These are phyloP conservation scores for Catharus ustulatus DNA, from an alignment of 2,797 vertebrate genomes.

Conservation along the genomic window DNA sequence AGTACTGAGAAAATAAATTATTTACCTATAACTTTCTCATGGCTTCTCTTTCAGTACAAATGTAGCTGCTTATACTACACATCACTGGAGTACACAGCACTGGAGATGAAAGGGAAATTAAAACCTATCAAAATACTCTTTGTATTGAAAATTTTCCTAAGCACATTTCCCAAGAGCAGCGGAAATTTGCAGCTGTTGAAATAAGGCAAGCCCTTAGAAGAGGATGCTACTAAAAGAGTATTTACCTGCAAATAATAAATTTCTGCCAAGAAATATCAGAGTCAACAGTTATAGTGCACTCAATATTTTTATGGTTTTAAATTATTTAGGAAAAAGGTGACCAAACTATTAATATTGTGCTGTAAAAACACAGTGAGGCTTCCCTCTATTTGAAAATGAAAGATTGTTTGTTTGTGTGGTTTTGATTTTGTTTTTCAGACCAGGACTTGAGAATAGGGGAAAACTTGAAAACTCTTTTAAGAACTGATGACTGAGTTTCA, in stretches of 20 bases:
- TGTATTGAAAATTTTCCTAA: neutral
- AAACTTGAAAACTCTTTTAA: neutral
- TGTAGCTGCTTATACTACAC: neutral
- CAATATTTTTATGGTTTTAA: neutral
- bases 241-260: neutral
- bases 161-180: neutral
- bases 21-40: neutral
- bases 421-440: neutral
- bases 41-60: neutral
- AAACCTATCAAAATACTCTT: neutral
- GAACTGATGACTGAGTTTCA: neutral
- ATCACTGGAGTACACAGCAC: neutral
- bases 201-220: neutral
- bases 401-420: neutral
- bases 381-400: neutral
- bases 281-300: neutral
- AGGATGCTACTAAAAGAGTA: neutral
- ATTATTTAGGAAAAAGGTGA: neutral
- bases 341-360: neutral
- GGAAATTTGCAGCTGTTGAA: slow-evolving; percentile 2
- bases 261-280: neutral
- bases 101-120: neutral
- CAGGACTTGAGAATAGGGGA: neutral
- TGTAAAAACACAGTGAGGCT: neutral
- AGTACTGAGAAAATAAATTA: neutral